These are phyloP conservation scores for Xylophagus ater DNA, from an alignment of 2,888 invertebrate species.

Conservation along the genomic window DNA sequence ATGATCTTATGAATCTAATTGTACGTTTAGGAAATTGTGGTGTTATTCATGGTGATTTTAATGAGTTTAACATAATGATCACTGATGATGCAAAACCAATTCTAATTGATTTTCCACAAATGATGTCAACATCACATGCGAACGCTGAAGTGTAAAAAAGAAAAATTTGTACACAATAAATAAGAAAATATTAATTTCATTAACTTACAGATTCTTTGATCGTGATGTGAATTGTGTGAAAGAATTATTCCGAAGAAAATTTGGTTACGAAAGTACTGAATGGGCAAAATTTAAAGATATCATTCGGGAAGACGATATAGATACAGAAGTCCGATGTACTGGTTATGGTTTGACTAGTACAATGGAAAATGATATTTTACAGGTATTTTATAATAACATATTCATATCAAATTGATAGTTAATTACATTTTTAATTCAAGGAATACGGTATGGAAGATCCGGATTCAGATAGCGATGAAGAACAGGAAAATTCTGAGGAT, in stretches of 20 bases:
- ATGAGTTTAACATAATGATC: slow-evolving; percentile 96
- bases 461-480: slow-evolving; percentile 25
- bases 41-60: slow-evolving; percentile 97
- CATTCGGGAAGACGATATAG: slow-evolving; percentile 69
- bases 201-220: slow-evolving; percentile 65
- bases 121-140: slow-evolving; percentile 87
- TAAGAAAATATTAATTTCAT: not conserved
- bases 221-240: slow-evolving; percentile 88
- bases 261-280: slow-evolving; percentile 75
- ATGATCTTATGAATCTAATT: slow-evolving; percentile 88
- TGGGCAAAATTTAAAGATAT: slow-evolving; percentile 66
- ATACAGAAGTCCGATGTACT: slow-evolving; percentile 82
- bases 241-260: slow-evolving; percentile 82
- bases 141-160: slow-evolving; percentile 72
- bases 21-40: slow-evolving; percentile 85
- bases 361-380: slow-evolving; percentile 60
- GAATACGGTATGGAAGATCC: slow-evolving; percentile 46
- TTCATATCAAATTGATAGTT: not conserved
- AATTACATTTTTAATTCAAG: slow-evolving; percentile 14
- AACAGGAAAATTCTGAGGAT: slow-evolving; percentile 26
- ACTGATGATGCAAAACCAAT: slow-evolving; percentile 66
- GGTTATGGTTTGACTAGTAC: slow-evolving; percentile 83
- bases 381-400: slow-evolving; percentile 29
- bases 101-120: slow-evolving; percentile 97
- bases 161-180: slow-evolving; percentile 22